Percentiles rank a stretch among this genome's conserved stretches.
phyloP scores from a whole-genome alignment of 2,888 invertebrate genomes.

The Lithodes maja region DNA sequence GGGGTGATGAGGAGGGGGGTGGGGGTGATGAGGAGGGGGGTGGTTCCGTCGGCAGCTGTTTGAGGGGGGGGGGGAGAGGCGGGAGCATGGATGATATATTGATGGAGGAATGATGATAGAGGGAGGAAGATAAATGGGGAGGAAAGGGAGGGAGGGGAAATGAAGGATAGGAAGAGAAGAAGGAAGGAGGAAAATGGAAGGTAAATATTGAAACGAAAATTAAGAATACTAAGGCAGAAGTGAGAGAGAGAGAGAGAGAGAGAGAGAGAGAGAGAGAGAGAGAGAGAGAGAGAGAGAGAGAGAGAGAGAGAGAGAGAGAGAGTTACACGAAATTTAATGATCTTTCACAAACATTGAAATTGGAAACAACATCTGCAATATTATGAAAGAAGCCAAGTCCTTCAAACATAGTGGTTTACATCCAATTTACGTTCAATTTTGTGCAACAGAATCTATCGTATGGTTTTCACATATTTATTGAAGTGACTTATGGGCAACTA shows the following conservation, averaged over 20 bases:
- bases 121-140: not conserved
- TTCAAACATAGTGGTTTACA: too few species aligned
- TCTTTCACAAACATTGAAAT: not conserved
- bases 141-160: not conserved
- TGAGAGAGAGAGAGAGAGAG: constrained; percentile 18
- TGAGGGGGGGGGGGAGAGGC: not conserved
- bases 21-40: not conserved
- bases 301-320: not conserved
- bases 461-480: too few species aligned
- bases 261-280: constrained; percentile 20
- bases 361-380: too few species aligned
- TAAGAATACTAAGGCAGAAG: not conserved
- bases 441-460: too few species aligned
- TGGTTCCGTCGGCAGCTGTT: too few species aligned
- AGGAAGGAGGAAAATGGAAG: not conserved
- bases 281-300: not conserved
- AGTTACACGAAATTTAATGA: not conserved
- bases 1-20: too few species aligned
- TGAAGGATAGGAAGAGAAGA: not conserved
- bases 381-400: too few species aligned
- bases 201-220: not conserved
- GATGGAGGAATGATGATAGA: not conserved
- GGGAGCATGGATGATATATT: not conserved
- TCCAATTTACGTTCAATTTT: too few species aligned
- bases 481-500: too few species aligned